These are phyloP conservation scores for Drosophila busckii DNA, from an alignment of 1,140 invertebrate genomes.

Conservation along the genomic window DNA sequence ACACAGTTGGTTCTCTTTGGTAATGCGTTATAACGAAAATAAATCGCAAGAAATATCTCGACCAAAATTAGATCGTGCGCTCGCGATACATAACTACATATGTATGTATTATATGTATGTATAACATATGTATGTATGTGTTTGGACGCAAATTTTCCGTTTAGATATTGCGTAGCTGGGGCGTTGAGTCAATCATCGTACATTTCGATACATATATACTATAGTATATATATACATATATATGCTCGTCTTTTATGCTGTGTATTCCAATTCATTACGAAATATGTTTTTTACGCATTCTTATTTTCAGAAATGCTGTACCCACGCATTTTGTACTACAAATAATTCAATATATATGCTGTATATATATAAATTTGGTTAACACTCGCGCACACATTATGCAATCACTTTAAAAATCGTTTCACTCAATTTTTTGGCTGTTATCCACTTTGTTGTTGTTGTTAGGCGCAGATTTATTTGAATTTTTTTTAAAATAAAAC, in stretches of 20 bases:
- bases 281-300: conserved; percentile 49
- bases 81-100: conserved; percentile 18
- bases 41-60: conserved; percentile 66
- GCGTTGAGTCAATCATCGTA: no score
- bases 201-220: conserved; percentile 6
- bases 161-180: conserved; percentile 32
- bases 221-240: conserved; percentile 13
- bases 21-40: conserved; percentile 58
- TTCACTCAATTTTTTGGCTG: not conserved
- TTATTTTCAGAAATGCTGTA: conserved; percentile 10
- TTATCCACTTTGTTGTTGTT: conserved; percentile 14
- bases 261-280: conserved; percentile 60
- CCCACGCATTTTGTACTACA: conserved; percentile 14
- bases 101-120: conserved; percentile 2
- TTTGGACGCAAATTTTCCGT: conserved; percentile 23
- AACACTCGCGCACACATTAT: conserved; percentile 71
- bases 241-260: no score
- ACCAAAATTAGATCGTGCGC: conserved; percentile 66
- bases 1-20: conserved; percentile 17
- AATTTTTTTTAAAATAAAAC: no score
- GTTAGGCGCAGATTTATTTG: conserved; percentile 4
- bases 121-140: no score
- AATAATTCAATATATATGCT: conserved; percentile 8
- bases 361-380: conserved; percentile 20
- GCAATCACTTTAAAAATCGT: conserved; percentile 43